Evolutionary conservation across 2,797 vertebrate species (phyloP), one percentile per base, ranked within the genome.

Genomic region (Pseudomugil tenellus): DNA sequence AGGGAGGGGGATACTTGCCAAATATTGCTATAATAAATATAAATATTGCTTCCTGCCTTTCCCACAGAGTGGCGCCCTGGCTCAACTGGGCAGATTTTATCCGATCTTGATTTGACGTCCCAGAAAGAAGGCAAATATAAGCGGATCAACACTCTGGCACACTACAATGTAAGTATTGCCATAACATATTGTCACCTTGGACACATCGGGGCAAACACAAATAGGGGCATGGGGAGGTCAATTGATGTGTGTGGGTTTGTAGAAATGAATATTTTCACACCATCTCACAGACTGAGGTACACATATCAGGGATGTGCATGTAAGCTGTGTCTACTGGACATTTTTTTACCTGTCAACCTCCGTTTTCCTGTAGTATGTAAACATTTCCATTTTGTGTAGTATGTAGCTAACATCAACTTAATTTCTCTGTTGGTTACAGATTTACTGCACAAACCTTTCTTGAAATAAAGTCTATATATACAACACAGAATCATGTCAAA

Each of bases 51-150:
- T 46, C 26, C 11, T 39, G 10, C 29, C 60, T 29, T 67, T 80
- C 61, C 65, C 60, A 35, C 87, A 99, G 98, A 98, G 88, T 99
- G 98, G 98, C 96, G 97, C 52, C 97, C 97, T 0, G 98, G 97
- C 55, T 98, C 97, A 76, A 98, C 97, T 0, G 98, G 97, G 67
- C 98, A 99, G 91, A 98, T 97, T 85, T 89, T 99, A 77, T 98
- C 97, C 0, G 97, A 99, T 88, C 92, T 99, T 89, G 98, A 99
- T 88, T 89, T 99, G 91, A 98, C 98, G 6, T 98, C 97, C 13
- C 96, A 97, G 89, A 97, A 95, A 76, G 98, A 99, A 32, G 96
- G 98, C 89, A 93, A 96, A 70, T 98, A 96, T 97, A 97, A 87
- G 69, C 95, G 94, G 35, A 92, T 97, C 92, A 99, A 99, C 91